phyloP scores from a whole-genome alignment of 2,888 invertebrate species.

The Drosophila quinaria region DNA sequence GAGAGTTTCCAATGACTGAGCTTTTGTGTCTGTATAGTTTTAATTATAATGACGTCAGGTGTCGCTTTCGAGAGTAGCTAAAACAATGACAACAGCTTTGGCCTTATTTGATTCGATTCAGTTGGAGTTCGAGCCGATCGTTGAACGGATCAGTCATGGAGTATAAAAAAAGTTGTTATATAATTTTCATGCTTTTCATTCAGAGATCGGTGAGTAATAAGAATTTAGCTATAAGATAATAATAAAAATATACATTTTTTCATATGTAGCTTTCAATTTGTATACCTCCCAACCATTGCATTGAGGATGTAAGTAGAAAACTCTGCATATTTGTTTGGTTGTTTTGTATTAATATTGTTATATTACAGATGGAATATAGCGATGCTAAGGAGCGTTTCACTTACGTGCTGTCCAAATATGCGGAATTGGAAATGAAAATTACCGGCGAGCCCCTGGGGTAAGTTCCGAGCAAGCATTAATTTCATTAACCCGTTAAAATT shows the following conservation, averaged over 20 bases:
- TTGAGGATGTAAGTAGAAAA: slow-evolving; percentile 70
- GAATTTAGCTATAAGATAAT: neutral
- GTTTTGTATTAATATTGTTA: neutral
- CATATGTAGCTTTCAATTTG: slow-evolving; percentile 58
- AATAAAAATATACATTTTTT: neutral
- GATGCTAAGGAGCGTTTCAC: slow-evolving; percentile 66
- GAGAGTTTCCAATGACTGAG: slow-evolving; percentile 60
- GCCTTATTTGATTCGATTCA: slow-evolving; percentile 27
- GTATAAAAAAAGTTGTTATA: neutral
- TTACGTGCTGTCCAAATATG: slow-evolving; percentile 79
- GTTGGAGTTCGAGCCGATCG: slow-evolving; percentile 57
- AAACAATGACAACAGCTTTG: slow-evolving; percentile 34
- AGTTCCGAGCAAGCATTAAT: slow-evolving; percentile 38
- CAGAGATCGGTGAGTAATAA: slow-evolving; percentile 42
- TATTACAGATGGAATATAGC: slow-evolving; percentile 62
- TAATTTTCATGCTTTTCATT: slow-evolving; percentile 22
- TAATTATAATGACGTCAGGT: slow-evolving; percentile 76
- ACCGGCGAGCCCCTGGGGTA: slow-evolving; percentile 77
- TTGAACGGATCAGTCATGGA: slow-evolving; percentile 54
- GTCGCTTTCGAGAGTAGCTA: slow-evolving; percentile 21
- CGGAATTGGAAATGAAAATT: slow-evolving; percentile 76
- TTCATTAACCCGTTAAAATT: slow-evolving; percentile 12
- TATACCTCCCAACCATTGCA: slow-evolving; percentile 66
- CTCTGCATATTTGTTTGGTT: neutral
- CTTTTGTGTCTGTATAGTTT: slow-evolving; percentile 42